Base-by-base conservation (phyloP, 2,888 invertebrate species). In the Thyatira batis region DNA sequence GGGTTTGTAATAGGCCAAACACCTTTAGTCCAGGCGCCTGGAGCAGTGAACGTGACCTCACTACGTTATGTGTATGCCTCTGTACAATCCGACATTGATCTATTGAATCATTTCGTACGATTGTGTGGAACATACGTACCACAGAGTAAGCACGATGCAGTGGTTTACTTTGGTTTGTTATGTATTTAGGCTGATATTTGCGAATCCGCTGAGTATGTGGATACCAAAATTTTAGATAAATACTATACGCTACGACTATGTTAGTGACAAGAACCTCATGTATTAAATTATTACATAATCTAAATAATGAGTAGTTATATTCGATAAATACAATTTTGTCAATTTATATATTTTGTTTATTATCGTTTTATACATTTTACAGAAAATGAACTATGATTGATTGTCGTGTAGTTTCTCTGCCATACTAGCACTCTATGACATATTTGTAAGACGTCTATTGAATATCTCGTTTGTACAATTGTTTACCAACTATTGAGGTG, bases 21-120 rank as follows among this genome's bases (percentile, higher is more conserved):
- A 67, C 67, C 62, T 65, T 59, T 55, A 55, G 67, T 72, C 60
- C 64, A 58, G 54, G 54, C 58, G 56, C 64, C 66, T 57, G 58
- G 55, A 63, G 65, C 54, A 49, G 49, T 52, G 62, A 73, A 80
- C 82, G 82, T 82, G 82, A 81, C 69, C 55, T 56, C 53, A 79
- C 71, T 78, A 65, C 71, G 58, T 60, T 71, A 75, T 75, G 58
- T 53, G 70, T 49, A 43, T 65, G 48, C 27, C 55, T 57, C 51
- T 53, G 58, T 61, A 57, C 63, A 62, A n/a, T n/a, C 61, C 61
- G 67, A 71, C 75, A 76, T 76, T 78, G 78, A 80, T 80, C 73
- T 77, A 80, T 80, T 75, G 78, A 75, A 76, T 80, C 78, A 82
- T 78, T 79, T 65, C 71, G 65, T 62, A 60, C 71, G 71, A 80